phyloP scores from a whole-genome alignment of 1,140 invertebrate species.

The Macrocentrus cingulum region DNA sequence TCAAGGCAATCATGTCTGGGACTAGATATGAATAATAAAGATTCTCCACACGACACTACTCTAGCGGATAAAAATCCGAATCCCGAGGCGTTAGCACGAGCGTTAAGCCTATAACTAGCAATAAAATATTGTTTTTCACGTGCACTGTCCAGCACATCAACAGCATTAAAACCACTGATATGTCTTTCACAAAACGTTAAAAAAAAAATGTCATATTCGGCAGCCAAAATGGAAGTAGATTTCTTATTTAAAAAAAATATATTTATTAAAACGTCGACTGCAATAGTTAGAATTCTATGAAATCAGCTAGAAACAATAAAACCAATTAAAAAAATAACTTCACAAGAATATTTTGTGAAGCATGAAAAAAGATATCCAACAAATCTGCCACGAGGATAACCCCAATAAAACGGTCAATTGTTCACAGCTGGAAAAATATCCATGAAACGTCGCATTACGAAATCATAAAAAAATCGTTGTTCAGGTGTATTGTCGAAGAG shows the following conservation, averaged over 20 bases:
- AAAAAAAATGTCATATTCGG: no score
- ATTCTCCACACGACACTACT: constrained; percentile 14
- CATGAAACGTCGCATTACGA: neutral
- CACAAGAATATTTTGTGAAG: constrained; percentile 18
- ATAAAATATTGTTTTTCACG: constrained; percentile 26
- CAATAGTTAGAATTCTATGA: no score
- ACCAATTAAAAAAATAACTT: constrained; percentile 14
- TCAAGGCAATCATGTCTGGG: constrained; percentile 21
- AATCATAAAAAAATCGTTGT: constrained; percentile 1
- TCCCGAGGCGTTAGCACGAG: neutral
- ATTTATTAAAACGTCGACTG: no score
- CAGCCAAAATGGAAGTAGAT: constrained; percentile 10
- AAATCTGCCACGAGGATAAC: neutral
- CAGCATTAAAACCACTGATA: no score
- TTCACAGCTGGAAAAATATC: neutral
- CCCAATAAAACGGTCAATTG: neutral
- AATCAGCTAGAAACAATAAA: neutral
- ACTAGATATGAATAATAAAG: constrained; percentile 24
- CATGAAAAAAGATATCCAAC: neutral
- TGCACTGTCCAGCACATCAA: no score
- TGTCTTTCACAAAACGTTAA: no score
- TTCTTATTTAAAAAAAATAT: no score
- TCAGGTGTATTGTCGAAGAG: constrained; percentile 8
- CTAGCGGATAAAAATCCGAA: constrained; percentile 13
- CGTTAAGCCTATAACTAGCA: constrained; percentile 1